These are phyloP conservation scores for Drosophila paracracens DNA, from an alignment of 2,888 invertebrate genomes.

Conservation along the genomic window DNA sequence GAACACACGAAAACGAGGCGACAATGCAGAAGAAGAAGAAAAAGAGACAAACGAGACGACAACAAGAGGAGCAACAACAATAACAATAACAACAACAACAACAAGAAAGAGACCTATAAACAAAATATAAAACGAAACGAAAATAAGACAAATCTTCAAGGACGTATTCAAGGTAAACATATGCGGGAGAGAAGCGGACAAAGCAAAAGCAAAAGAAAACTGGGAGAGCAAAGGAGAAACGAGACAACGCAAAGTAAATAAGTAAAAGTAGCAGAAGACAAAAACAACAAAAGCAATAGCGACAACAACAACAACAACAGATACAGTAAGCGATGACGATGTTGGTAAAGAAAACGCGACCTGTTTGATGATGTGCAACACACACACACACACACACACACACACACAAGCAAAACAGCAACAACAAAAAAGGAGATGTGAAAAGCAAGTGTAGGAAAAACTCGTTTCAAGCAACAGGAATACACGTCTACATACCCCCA, in stretches of 20 bases:
- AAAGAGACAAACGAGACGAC: conserved; percentile 1
- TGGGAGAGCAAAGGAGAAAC: conserved; percentile 14
- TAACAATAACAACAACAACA: conserved; percentile 23
- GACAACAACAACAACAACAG: conserved; percentile 29
- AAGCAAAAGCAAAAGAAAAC: conserved; percentile 12
- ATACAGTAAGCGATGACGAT: conserved; percentile 30
- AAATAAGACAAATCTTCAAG: conserved; percentile 79
- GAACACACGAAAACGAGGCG: conserved; percentile 29
- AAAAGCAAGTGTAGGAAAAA: conserved; percentile 77
- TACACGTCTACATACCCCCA: conserved; percentile 17
- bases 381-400: neutral
- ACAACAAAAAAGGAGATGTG: conserved; percentile 70
- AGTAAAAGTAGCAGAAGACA: conserved; percentile 69
- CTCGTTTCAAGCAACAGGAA: conserved; percentile 64
- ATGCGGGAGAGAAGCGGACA: conserved; percentile 58
- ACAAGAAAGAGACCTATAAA: conserved; percentile 51
- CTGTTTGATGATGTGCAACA: conserved; percentile 66
- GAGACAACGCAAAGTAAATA: conserved; percentile 58
- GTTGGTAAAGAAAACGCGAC: conserved; percentile 75
- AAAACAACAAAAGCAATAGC: conserved; percentile 34
- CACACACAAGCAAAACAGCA: conserved; percentile 45
- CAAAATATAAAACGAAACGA: conserved; percentile 55
- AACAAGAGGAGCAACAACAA: conserved; percentile 19
- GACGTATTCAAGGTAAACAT: conserved; percentile 81
- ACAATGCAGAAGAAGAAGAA: conserved; percentile 22